phyloP scores from a whole-genome alignment of 2,113 vertebrate genomes.

The Rana temporaria region DNA sequence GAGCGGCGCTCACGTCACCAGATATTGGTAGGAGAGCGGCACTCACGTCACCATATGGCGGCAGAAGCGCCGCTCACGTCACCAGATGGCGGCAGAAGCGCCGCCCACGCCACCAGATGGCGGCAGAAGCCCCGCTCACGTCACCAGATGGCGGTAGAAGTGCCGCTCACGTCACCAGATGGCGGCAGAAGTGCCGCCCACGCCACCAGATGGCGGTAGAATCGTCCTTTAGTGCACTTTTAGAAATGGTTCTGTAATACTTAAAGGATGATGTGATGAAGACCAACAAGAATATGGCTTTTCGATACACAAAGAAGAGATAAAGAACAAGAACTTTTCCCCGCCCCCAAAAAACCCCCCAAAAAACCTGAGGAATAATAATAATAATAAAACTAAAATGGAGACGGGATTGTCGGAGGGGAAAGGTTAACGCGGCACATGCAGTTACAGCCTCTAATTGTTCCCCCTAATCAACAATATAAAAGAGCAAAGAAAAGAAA shows the following conservation, averaged over 20 bases:
- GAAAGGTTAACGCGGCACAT: constrained; percentile 44
- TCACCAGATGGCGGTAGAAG: too few species aligned
- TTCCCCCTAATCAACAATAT: constrained; percentile 43
- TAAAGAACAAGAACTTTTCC: constrained; percentile 43
- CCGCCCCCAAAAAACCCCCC: constrained; percentile 62
- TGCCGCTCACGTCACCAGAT: constrained; percentile 6
- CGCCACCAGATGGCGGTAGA: not conserved
- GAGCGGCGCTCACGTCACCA: too few species aligned
- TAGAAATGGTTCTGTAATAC: constrained; percentile 61
- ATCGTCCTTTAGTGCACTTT: constrained; percentile 55
- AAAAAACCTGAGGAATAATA: constrained; percentile 55
- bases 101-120: too few species aligned
- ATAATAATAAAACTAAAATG: not conserved
- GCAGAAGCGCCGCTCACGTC: too few species aligned
- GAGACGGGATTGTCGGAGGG: constrained; percentile 59
- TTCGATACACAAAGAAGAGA: constrained; percentile 61
- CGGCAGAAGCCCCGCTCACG: too few species aligned
- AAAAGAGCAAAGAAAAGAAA: constrained; percentile 25
- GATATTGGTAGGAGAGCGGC: too few species aligned
- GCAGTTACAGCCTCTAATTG: constrained; percentile 48
- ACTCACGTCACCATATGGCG: too few species aligned
- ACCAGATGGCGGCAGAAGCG: too few species aligned
- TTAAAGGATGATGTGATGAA: constrained; percentile 48
- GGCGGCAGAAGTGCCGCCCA: too few species aligned
- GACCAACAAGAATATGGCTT: constrained; percentile 75